Conservation (phyloP, 2,113 vertebrate genomes). For the Limnothrissa miodon region DNA sequence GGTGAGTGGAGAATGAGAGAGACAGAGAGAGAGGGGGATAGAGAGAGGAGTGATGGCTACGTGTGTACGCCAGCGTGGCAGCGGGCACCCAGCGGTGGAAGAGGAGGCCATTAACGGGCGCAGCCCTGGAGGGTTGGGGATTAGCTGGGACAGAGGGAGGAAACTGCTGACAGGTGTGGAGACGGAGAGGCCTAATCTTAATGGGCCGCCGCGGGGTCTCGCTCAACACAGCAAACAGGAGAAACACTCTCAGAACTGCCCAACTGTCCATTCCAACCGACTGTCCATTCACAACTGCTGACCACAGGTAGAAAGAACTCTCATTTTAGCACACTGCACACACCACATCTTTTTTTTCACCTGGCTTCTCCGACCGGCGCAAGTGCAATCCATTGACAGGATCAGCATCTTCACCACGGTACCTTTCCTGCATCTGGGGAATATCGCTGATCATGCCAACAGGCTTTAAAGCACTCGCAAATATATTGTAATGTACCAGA, state of each 20-base stretch:
- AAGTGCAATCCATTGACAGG: background rate
- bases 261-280: background rate
- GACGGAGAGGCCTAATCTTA: constrained; percentile 56
- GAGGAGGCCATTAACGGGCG: constrained; percentile 36
- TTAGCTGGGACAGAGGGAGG: constrained; percentile 37
- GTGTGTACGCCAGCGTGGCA: background rate
- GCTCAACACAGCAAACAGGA: constrained; percentile 18
- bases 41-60: constrained; percentile 13
- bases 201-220: constrained; percentile 52
- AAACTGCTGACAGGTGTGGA: constrained; percentile 51
- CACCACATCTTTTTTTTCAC: constrained; percentile 8
- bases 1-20: constrained; percentile 2
- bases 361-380: background rate
- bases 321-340: constrained; percentile 5
- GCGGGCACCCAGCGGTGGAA: constrained; percentile 14
- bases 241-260: background rate
- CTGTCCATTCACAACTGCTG: constrained; percentile 18
- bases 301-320: constrained; percentile 19
- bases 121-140: constrained; percentile 42
- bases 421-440: background rate
- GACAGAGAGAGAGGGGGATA: background rate
- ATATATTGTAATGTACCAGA: background rate
- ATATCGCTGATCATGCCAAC: background rate
- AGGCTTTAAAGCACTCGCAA: background rate
- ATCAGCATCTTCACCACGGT: background rate